A percentile compares a stretch with the other conserved stretches of the same genome.
Evolutionary conservation across 2,797 vertebrate species (phyloP).

Genomic region (Acrossocheilus wenchowensis): DNA sequence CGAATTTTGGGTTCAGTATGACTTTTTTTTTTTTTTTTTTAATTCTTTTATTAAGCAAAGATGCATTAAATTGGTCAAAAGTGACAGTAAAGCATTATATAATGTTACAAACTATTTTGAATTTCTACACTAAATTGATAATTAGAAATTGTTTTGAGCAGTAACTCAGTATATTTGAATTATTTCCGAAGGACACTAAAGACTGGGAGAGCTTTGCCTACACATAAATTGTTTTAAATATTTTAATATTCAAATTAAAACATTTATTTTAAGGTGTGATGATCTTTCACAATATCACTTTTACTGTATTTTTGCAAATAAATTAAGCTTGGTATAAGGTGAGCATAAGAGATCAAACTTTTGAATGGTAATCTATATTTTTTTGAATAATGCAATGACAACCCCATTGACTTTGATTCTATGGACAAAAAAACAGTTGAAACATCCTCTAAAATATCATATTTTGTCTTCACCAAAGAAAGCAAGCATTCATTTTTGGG

Average conservation of each 20-base stretch:
- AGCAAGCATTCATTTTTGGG: not conserved
- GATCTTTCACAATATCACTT: not conserved
- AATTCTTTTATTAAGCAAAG: not conserved
- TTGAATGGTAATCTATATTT: not conserved
- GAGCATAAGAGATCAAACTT: not conserved
- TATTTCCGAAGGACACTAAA: not conserved
- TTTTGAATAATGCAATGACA: not conserved
- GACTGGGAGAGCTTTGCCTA: not conserved
- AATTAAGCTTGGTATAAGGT: not conserved
- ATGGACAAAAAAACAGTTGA: not conserved
- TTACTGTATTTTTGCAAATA: not conserved
- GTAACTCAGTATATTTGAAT: not conserved
- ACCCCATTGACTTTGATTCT: not conserved
- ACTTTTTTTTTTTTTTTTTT: not conserved
- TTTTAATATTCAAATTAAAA: not conserved
- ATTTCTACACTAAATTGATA: not conserved
- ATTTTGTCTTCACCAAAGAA: not conserved
- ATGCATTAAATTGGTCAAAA: not conserved
- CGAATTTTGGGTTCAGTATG: not conserved
- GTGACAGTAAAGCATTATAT: not conserved
- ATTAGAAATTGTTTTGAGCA: not conserved
- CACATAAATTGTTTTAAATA: not conserved
- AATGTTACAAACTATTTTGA: not conserved
- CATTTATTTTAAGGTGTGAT: not conserved
- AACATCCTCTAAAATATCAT: not conserved